Evolutionary conservation across 2,113 vertebrate genomes (phyloP).

Genomic region (Melanerpes aurifrons): DNA sequence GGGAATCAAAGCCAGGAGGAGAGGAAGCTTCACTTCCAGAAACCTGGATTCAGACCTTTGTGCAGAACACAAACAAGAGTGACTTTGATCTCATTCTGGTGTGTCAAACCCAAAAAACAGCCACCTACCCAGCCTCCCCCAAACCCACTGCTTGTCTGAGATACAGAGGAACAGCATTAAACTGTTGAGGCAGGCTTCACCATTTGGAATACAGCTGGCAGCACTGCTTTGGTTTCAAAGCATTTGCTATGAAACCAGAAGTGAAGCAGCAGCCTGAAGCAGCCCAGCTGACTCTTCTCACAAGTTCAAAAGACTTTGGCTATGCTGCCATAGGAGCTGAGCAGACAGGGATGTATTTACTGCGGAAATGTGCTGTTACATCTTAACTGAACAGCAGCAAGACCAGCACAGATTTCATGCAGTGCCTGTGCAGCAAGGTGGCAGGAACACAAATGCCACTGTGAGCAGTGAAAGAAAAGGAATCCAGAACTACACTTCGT

Average conservation of each 20-base stretch:
- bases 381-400: neutral
- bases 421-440: accelerated
- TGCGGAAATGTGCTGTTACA: neutral
- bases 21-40: neutral
- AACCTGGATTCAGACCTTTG: neutral
- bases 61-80: neutral
- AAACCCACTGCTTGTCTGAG: neutral
- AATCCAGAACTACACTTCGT: neutral
- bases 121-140: neutral
- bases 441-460: neutral
- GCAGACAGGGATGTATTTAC: neutral
- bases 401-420: neutral
- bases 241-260: neutral
- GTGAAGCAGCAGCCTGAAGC: neutral
- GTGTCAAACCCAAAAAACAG: neutral
- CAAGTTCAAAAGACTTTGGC: neutral
- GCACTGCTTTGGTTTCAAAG: neutral
- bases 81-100: neutral
- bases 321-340: neutral
- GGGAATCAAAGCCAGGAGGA: constrained; percentile 6
- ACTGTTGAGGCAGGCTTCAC: neutral
- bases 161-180: neutral
- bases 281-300: neutral
- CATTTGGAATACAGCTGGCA: neutral
- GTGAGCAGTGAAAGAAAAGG: neutral